These are phyloP conservation scores for Prionchulus punctatus DNA, from an alignment of 2,888 invertebrate genomes.

Conservation along the genomic window DNA sequence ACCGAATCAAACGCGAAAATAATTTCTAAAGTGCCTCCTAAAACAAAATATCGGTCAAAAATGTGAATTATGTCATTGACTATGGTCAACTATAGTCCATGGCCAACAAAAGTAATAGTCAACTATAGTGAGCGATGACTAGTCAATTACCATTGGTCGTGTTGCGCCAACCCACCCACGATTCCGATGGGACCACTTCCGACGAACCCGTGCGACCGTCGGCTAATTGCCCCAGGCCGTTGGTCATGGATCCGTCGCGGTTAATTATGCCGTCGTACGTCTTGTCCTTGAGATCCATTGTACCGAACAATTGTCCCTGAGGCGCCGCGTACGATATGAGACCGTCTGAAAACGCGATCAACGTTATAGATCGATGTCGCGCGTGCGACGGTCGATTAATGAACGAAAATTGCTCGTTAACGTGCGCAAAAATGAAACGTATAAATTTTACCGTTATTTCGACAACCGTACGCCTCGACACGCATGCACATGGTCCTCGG, in stretches of 20 bases:
- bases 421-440: background rate
- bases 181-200: conserved; percentile 45
- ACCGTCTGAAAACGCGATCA: conserved; percentile 60
- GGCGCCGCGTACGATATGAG: conserved; percentile 70
- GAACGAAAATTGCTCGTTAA: no score
- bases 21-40: background rate
- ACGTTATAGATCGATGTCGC: no score
- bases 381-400: no score
- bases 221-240: conserved; percentile 60
- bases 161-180: conserved; percentile 80
- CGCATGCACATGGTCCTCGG: conserved; percentile 66
- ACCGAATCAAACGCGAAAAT: conserved; percentile 68
- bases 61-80: no score
- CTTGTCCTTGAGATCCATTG: conserved; percentile 54
- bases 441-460: background rate
- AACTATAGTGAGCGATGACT: no score
- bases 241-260: conserved; percentile 51
- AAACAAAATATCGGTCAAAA: no score
- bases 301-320: conserved; percentile 43
- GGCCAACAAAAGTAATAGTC: no score
- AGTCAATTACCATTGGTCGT: conserved; percentile 49
- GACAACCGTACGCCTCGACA: background rate
- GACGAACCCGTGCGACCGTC: conserved; percentile 23
- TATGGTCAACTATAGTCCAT: no score
- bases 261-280: conserved; percentile 56